Evolutionary conservation across 2,797 vertebrate species (phyloP).

Genomic region (Pipistrellus kuhlii): DNA sequence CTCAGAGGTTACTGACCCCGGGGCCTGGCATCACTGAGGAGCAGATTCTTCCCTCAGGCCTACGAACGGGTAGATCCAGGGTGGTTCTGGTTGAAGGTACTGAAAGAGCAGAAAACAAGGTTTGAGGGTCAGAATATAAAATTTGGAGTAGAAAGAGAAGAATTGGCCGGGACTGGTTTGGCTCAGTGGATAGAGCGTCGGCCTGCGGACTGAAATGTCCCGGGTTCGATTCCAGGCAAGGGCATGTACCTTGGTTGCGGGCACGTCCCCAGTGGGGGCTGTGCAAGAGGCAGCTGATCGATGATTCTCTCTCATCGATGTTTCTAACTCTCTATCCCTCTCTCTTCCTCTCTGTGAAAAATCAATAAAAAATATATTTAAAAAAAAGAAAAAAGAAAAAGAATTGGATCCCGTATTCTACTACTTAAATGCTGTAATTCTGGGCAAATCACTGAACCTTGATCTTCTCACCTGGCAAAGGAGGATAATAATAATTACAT

Average conservation of each 20-base stretch:
- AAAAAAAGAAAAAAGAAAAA: no score
- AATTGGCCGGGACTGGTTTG: no score
- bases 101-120: not conserved
- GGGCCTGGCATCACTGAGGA: not conserved
- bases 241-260: no score
- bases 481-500: not conserved
- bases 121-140: not conserved
- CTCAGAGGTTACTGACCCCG: not conserved
- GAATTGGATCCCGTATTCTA: not conserved
- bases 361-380: no score
- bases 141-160: not conserved
- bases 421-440: not conserved
- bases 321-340: no score
- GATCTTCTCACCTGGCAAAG: constrained; percentile 7
- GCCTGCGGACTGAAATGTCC: no score
- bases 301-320: no score
- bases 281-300: no score
- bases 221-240: no score
- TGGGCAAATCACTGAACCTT: not conserved
- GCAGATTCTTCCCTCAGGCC: not conserved
- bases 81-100: not conserved
- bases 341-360: no score
- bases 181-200: no score
- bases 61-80: not conserved
- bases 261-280: no score